phyloP scores from a whole-genome alignment of 2,797 vertebrate genomes.

The Cottoperca gobio region DNA sequence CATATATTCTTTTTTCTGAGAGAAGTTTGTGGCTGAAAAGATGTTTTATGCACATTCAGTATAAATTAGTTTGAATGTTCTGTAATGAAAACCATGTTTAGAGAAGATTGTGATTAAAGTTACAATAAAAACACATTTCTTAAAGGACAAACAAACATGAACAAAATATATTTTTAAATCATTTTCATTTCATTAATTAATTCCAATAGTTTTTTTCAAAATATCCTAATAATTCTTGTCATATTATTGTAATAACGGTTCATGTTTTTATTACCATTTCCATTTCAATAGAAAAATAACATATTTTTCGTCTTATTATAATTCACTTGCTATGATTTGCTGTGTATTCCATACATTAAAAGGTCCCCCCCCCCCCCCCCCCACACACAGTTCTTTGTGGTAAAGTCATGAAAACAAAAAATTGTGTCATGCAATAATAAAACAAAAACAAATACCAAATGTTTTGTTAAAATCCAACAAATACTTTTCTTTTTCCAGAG shows the following conservation, averaged over 20 bases:
- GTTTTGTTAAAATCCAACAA: constrained; percentile 21
- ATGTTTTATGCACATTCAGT: not conserved
- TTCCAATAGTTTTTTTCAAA: not conserved
- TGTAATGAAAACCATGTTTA: not conserved
- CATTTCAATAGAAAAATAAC: not conserved
- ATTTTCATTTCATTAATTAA: not conserved
- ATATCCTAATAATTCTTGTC: not conserved
- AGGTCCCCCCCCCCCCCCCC: too few species aligned
- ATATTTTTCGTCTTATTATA: not conserved
- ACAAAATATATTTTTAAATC: too few species aligned
- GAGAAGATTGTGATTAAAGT: not conserved
- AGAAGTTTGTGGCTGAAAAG: not conserved
- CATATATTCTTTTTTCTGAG: not conserved
- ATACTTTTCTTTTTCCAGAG: constrained; percentile 8
- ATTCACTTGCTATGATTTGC: not conserved
- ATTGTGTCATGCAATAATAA: constrained; percentile 1
- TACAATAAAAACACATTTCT: not conserved
- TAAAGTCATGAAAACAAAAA: constrained; percentile 2
- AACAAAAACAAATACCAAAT: constrained; percentile 19
- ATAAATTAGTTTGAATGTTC: not conserved
- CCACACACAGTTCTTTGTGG: not conserved
- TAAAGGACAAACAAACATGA: not conserved
- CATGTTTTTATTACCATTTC: not conserved
- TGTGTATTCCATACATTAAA: not conserved
- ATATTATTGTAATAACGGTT: too few species aligned